phyloP scores from a whole-genome alignment of 1,140 invertebrate genomes.

The Teleopsis dalmanni region DNA sequence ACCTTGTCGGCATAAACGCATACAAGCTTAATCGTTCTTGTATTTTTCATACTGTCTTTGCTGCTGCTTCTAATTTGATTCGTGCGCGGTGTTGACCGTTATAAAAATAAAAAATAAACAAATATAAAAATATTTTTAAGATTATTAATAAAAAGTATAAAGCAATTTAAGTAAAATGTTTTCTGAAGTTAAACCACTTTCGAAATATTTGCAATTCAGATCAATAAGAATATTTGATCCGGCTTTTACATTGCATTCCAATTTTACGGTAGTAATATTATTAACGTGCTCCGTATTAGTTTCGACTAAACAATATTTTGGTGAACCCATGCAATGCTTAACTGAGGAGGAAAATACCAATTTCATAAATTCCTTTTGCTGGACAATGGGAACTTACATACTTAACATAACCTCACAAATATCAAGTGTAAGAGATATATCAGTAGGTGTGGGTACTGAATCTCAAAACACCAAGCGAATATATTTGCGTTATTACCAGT shows the following conservation, averaged over 20 bases:
- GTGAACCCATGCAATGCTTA: constrained; percentile 61
- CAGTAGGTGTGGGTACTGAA: no score
- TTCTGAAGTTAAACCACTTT: constrained; percentile 30
- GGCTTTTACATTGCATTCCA: constrained; percentile 61
- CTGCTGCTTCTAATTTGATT: no score
- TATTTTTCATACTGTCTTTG: no score
- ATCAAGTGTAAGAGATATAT: constrained; percentile 15
- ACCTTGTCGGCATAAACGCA: no score
- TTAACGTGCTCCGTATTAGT: constrained; percentile 58
- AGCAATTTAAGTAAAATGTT: no score
- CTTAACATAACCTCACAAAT: no score
- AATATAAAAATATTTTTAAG: no score
- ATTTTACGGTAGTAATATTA: constrained; percentile 56
- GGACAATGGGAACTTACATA: constrained; percentile 69
- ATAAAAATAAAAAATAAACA: no score
- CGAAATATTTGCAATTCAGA: constrained; percentile 51
- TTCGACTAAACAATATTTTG: constrained; percentile 63
- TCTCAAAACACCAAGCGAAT: constrained; percentile 38
- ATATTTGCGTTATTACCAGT: constrained; percentile 80
- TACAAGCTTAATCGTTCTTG: no score
- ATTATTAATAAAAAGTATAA: no score
- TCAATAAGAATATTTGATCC: constrained; percentile 58
- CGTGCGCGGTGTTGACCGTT: no score
- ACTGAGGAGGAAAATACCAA: constrained; percentile 47
- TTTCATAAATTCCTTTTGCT: constrained; percentile 65